Evolutionary conservation across 2,113 vertebrate species (phyloP).

Genomic region (Neolamprologus fasciatus): DNA sequence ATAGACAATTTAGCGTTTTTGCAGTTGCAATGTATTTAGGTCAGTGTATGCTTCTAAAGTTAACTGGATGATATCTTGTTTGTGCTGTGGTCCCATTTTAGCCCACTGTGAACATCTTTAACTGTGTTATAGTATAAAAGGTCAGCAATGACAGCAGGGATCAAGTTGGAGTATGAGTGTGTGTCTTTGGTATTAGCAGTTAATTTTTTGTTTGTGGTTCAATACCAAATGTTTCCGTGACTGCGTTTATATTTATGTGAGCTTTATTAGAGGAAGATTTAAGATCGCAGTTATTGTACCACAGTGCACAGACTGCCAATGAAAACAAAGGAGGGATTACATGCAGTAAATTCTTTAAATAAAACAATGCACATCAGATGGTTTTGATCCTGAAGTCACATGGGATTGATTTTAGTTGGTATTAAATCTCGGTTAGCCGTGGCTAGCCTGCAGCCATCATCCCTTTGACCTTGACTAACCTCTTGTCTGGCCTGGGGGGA

Average conservation of each 20-base stretch:
- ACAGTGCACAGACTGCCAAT: neutral
- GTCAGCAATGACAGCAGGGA: neutral
- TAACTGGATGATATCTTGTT: neutral
- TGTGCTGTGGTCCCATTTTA: neutral
- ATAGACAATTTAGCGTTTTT: neutral
- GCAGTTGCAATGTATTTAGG: neutral
- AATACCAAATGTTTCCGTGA: neutral
- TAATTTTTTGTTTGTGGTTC: neutral
- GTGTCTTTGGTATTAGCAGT: neutral
- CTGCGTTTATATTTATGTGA: neutral
- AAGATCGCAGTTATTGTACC: slow-evolving; percentile 15
- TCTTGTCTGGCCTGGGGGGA: slow-evolving; percentile 29
- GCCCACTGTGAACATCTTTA: neutral
- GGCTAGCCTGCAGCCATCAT: neutral
- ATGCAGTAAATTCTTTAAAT: neutral
- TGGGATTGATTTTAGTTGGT: slow-evolving; percentile 4
- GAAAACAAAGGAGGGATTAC: neutral
- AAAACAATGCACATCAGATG: neutral
- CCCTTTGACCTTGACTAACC: slow-evolving; percentile 6
- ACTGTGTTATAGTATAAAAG: neutral
- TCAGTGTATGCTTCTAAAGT: neutral
- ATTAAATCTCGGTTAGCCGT: neutral
- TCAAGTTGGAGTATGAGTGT: neutral
- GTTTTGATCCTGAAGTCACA: neutral
- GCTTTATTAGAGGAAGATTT: neutral